Evolutionary conservation across 1,140 invertebrate species (phyloP).

Genomic region (Aphaenogaster rudis): DNA sequence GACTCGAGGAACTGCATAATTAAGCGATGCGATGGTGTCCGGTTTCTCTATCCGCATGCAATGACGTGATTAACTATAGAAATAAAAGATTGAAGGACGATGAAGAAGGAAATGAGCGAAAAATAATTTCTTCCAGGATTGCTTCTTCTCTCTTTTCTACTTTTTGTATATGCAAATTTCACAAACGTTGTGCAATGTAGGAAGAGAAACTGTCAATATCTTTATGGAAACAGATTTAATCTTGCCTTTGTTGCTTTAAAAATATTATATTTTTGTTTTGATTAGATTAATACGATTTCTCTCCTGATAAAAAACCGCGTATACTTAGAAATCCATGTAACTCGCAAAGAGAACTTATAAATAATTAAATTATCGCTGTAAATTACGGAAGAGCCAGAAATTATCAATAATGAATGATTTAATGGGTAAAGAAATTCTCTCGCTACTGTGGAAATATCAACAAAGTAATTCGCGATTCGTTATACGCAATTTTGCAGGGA

Average conservation of each 20-base stretch:
- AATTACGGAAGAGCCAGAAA: not conserved
- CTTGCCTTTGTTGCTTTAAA: not conserved
- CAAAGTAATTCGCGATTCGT: conserved; percentile 25
- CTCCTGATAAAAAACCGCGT: not conserved
- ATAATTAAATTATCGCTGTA: not conserved
- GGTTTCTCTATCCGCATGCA: not conserved
- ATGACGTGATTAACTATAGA: not conserved
- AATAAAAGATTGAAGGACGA: conserved; percentile 2
- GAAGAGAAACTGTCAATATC: not conserved
- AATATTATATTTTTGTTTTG: not conserved
- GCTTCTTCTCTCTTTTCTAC: not conserved
- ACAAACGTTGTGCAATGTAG: not conserved
- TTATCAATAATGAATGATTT: conserved; percentile 11
- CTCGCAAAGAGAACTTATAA: not conserved
- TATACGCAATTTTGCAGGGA: conserved; percentile 4
- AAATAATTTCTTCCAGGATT: conserved; percentile 18
- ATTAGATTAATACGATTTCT: not conserved
- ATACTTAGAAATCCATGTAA: not conserved
- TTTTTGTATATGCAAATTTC: not conserved
- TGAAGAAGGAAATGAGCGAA: not conserved
- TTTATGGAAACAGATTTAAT: not conserved
- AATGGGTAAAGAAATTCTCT: not conserved
- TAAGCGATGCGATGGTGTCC: not conserved
- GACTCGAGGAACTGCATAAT: conserved; percentile 55
- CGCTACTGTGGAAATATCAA: not conserved